A percentile compares a stretch with the other conserved stretches of the same genome.
These are phyloP conservation scores for Sinonovacula constricta DNA, from an alignment of 1,140 invertebrate genomes.

Conservation along the genomic window DNA sequence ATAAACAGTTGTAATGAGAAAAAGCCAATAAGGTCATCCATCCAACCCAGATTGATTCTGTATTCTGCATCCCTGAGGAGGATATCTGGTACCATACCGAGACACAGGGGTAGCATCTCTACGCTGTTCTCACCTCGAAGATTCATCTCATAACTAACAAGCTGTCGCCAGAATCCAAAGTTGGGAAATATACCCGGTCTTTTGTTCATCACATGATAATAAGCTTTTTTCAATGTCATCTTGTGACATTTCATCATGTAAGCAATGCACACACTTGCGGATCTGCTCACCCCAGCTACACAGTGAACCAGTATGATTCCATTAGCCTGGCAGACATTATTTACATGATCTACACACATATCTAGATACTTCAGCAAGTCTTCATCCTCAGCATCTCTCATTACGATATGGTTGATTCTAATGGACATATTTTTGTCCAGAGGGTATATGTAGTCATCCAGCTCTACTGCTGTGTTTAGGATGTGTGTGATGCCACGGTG, in stretches of 20 bases:
- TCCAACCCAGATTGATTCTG: constrained; percentile 51
- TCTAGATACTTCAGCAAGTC: constrained; percentile 86
- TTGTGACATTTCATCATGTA: constrained; percentile 90
- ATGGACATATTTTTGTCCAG: constrained; percentile 57
- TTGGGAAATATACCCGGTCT: constrained; percentile 91
- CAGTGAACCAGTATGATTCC: constrained; percentile 90
- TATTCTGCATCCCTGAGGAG: constrained; percentile 56
- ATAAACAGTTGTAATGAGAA: constrained; percentile 48
- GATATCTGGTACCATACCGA: constrained; percentile 64
- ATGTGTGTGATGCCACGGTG: constrained; percentile 83
- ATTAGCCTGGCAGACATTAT: constrained; percentile 65
- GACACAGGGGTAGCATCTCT: constrained; percentile 58
- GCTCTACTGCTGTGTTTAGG: constrained; percentile 88
- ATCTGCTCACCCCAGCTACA: constrained; percentile 91
- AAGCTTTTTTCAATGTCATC: constrained; percentile 88
- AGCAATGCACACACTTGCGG: constrained; percentile 89
- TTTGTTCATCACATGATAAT: constrained; percentile 83
- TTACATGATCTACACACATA: constrained; percentile 74
- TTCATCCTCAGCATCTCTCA: constrained; percentile 84
- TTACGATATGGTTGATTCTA: constrained; percentile 81
- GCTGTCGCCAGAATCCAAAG: constrained; percentile 91
- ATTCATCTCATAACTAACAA: constrained; percentile 86
- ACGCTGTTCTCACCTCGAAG: constrained; percentile 78
- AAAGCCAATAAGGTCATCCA: constrained; percentile 46
- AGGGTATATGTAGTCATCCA: constrained; percentile 81